Percentiles rank a stretch among this genome's conserved stretches.
Conservation (phyloP, 2,113 vertebrate genomes). For the Himantopus leucocephalus region DNA sequence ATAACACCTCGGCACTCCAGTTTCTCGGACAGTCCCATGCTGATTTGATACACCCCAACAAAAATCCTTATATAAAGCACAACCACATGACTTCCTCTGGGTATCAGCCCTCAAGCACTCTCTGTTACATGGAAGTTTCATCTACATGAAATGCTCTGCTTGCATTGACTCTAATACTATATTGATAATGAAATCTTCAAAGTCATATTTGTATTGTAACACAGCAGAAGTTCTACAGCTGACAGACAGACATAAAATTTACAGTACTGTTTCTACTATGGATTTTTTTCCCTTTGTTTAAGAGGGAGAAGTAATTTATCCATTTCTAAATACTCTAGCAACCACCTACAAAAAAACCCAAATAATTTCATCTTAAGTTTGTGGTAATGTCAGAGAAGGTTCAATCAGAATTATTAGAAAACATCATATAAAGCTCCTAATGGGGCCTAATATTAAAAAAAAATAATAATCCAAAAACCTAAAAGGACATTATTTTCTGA, state of each 20-base stretch:
- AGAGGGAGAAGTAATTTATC: background rate
- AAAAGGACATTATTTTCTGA: background rate
- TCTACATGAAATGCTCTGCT: background rate
- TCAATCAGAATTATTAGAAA: background rate
- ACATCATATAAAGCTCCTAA: background rate
- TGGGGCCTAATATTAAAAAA: background rate
- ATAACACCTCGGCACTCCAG: background rate
- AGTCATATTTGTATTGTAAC: background rate
- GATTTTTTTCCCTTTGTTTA: background rate
- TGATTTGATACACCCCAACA: background rate
- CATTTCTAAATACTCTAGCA: background rate
- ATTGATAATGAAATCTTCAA: background rate
- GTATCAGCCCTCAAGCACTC: background rate
- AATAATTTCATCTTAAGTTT: background rate
- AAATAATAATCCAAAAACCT: background rate
- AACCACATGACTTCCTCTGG: fast-evolving
- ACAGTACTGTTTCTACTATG: background rate
- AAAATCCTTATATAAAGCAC: background rate
- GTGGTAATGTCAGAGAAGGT: background rate
- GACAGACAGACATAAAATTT: background rate
- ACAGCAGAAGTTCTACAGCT: background rate
- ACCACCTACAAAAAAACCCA: background rate
- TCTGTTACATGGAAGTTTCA: background rate
- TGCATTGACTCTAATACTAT: background rate
- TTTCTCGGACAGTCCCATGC: background rate